Evolutionary conservation across 1,140 invertebrate species (phyloP).

Genomic region (Trissolcus basalis): DNA sequence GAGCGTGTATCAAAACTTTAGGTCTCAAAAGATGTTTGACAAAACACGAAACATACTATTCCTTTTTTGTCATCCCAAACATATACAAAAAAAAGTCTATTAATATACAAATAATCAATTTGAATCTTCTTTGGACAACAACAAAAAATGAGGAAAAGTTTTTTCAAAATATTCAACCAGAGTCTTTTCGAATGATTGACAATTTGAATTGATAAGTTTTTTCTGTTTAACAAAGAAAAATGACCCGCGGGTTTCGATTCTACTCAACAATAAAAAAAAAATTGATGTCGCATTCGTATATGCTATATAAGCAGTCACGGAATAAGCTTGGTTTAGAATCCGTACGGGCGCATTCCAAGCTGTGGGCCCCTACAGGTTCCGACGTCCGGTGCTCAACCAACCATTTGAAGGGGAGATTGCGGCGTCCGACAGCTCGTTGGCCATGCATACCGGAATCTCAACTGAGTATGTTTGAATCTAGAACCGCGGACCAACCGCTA

Average conservation of each 20-base stretch:
- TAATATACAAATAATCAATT: too few relatives aligned
- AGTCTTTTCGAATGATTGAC: too few relatives aligned
- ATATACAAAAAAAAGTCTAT: too few relatives aligned
- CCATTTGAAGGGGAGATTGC: constrained; percentile 70
- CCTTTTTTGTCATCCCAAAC: not conserved
- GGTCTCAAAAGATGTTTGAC: not conserved
- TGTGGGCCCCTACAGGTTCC: constrained; percentile 60
- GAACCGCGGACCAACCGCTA: constrained; percentile 63
- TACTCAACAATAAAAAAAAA: constrained; percentile 35
- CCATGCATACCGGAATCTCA: constrained; percentile 65
- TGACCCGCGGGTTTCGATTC: constrained; percentile 19
- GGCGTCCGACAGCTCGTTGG: constrained; percentile 65
- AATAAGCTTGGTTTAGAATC: constrained; percentile 68
- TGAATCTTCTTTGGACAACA: too few relatives aligned
- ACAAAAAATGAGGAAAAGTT: too few relatives aligned
- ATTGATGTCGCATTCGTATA: constrained; percentile 46
- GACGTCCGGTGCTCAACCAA: constrained; percentile 63
- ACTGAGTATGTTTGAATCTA: constrained; percentile 53
- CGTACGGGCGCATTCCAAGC: constrained; percentile 70
- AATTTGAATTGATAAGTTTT: not conserved
- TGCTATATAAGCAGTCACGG: constrained; percentile 48
- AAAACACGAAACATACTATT: not conserved
- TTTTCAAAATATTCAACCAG: too few relatives aligned
- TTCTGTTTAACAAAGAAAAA: constrained; percentile 25
- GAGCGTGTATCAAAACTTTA: not conserved